Base-by-base conservation (phyloP, 2,888 invertebrate genomes). In the Agrotis ipsilon region DNA sequence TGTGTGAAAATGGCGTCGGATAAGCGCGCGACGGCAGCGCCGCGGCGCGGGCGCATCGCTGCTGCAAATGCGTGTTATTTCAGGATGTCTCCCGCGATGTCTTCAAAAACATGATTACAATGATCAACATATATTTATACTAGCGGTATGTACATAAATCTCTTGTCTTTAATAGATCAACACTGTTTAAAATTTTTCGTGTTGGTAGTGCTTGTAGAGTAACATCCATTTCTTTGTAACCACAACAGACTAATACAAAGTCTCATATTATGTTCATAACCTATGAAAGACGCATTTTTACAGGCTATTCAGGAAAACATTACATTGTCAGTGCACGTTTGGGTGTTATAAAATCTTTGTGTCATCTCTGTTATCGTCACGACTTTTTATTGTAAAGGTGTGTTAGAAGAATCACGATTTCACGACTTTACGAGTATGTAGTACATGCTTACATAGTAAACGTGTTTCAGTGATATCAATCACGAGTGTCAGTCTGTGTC, bases 21-120 rank as follows among this genome's bases (percentile, higher is more conserved):
- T 90, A 91, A 92, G 87, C 87, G 89, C 82, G 91, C 92, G 92
- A 92, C 88, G 77, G 85, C 81, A 94, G 95, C 92, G 92, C 92
- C 92, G 89, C 94, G 91, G 91, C 93, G 94, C 90, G 92, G 88
- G 94, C 94, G 93, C 94, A 89, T 94, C 92, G 89, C 80, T 85
- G 86, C 89, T 94, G 94, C 94, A 93, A 93, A 94, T 93, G 92
- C 90, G 91, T 93, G 95, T 96, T 96, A 96, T 96, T 96, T 96
- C 96, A 96, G 96, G 96, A 96, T 93, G 92, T 93, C 96, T 96
- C 96, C 96, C 96, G 96, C 95, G 94, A 92, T 91, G 95, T 93
- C 94, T 95, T 94, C 85, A 88, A 92, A 92, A 92, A 91, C 91
- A 91, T 87, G 88, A 91, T 88, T 87, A 86, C 89, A 88, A 86